Evolutionary conservation across 1,140 invertebrate species (phyloP).

Genomic region (Mylabris phalerata): DNA sequence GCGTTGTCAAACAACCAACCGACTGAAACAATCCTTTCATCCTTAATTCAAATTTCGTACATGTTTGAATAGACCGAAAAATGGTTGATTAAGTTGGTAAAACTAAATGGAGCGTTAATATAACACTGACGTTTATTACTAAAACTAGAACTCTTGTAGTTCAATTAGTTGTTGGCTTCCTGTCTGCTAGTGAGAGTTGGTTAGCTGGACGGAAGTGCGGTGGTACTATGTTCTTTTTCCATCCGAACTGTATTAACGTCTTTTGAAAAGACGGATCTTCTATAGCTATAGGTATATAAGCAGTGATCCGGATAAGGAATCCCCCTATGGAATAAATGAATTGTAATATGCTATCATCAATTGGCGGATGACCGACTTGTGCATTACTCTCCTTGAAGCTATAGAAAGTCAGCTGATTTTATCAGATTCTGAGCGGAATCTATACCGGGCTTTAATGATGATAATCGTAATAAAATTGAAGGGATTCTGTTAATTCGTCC

Average conservation of each 20-base stretch:
- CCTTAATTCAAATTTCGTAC: too few relatives aligned
- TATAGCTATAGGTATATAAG: not conserved
- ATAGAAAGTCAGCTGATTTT: conserved; percentile 6
- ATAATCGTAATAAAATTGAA: too few relatives aligned
- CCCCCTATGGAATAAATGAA: conserved; percentile 15
- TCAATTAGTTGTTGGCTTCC: conserved; percentile 1
- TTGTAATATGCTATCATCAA: conserved; percentile 15
- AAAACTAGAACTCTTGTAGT: conserved; percentile 1
- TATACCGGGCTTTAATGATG: too few relatives aligned
- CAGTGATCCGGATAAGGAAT: conserved; percentile 14
- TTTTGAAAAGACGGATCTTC: conserved; percentile 11
- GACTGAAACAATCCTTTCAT: too few relatives aligned
- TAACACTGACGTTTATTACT: conserved; percentile 5
- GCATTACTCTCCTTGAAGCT: conserved; percentile 4
- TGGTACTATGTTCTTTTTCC: conserved; percentile 5
- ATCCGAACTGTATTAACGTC: conserved; percentile 5
- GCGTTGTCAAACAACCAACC: too few relatives aligned
- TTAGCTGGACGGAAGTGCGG: not conserved
- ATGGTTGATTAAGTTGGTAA: too few relatives aligned
- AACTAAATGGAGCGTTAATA: too few relatives aligned
- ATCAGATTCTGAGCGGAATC: too few relatives aligned
- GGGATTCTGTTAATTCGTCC: too few relatives aligned
- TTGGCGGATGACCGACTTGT: conserved; percentile 10
- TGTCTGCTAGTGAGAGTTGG: too few relatives aligned
- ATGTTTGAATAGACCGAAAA: too few relatives aligned